Conservation (phyloP, 2,797 vertebrate genomes). For the Epinephelus coioides region DNA sequence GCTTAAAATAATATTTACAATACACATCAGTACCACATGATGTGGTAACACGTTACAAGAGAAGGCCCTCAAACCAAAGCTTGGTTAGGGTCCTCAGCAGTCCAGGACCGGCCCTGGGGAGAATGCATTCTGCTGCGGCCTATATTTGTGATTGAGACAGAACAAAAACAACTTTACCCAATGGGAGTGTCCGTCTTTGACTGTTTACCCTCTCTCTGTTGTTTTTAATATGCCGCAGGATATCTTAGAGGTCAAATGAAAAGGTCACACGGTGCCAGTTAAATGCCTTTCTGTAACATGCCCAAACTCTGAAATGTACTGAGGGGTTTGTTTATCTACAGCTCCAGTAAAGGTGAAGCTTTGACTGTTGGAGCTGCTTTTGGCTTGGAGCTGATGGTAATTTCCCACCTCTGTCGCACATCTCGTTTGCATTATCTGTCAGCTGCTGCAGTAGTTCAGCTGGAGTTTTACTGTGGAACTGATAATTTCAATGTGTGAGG, state of each 20-base stretch:
- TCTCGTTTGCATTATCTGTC: slow-evolving; percentile 19
- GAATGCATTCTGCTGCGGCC: no score
- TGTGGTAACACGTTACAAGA: no score
- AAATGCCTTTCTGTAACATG: neutral
- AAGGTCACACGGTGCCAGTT: slow-evolving; percentile 14
- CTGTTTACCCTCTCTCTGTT: neutral
- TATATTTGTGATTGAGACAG: neutral
- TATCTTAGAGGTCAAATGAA: neutral
- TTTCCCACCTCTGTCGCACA: neutral
- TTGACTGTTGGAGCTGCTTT: neutral
- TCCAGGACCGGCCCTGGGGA: no score
- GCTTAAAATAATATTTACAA: no score
- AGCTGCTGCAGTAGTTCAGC: slow-evolving; percentile 18
- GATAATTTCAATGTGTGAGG: slow-evolving; percentile 1
- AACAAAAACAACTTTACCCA: neutral
- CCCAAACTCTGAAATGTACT: neutral
- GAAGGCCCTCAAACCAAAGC: no score
- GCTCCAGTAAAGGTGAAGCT: slow-evolving; percentile 15
- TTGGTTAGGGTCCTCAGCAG: no score
- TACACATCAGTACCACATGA: no score
- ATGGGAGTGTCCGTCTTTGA: neutral
- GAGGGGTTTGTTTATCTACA: slow-evolving; percentile 11
- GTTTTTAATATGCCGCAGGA: neutral
- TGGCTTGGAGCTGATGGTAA: slow-evolving; percentile 1
- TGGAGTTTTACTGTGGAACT: neutral